Percentiles rank a stretch among this genome's conserved stretches.
phyloP scores from a whole-genome alignment of 2,113 vertebrate genomes.

The Ranitomeya imitator region DNA sequence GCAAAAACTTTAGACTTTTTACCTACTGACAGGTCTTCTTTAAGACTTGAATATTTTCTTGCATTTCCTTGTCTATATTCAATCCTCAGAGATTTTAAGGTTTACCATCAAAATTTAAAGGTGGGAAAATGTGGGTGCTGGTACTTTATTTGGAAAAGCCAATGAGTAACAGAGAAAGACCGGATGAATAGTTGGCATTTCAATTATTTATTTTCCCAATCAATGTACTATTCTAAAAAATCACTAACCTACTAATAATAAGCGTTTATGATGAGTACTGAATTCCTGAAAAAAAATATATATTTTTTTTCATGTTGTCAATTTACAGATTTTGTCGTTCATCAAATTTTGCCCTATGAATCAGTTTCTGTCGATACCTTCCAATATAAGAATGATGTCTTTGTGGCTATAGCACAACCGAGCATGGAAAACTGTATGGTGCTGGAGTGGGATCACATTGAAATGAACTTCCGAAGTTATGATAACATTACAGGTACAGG shows the following conservation, averaged over 20 bases:
- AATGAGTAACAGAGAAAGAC: too few species aligned
- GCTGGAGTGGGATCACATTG: constrained; percentile 97
- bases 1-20: too few species aligned
- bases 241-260: not conserved
- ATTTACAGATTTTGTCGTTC: constrained; percentile 89
- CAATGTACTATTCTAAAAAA: not conserved
- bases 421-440: constrained; percentile 96
- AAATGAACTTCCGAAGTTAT: constrained; percentile 97
- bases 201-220: too few species aligned
- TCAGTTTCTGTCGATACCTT: constrained; percentile 95
- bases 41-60: too few species aligned
- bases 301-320: not conserved
- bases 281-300: not conserved
- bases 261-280: not conserved
- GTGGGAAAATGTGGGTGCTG: too few species aligned
- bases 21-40: too few species aligned
- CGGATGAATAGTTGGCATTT: too few species aligned
- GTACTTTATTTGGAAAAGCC: too few species aligned
- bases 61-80: too few species aligned
- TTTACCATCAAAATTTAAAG: too few species aligned
- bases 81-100: too few species aligned
- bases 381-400: constrained; percentile 92
- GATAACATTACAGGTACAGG: constrained; percentile 95
- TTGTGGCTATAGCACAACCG: constrained; percentile 93
- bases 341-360: constrained; percentile 88